Conservation (phyloP, 1,140 invertebrate species). For the Achroia grisella region DNA sequence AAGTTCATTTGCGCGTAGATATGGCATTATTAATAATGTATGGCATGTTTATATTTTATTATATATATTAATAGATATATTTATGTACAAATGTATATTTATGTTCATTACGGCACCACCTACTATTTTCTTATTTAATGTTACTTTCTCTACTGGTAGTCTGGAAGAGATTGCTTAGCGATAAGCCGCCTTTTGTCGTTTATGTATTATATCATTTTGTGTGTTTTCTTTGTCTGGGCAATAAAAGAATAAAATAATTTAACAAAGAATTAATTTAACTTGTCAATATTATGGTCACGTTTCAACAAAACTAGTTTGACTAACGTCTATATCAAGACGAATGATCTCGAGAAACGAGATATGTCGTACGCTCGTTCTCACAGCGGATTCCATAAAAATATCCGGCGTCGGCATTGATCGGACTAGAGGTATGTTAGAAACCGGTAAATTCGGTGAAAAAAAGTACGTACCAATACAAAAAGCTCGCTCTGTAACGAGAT, state of each 20-base stretch:
- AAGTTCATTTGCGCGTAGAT: constrained; percentile 22
- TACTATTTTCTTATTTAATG: too few species aligned
- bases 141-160: too few species aligned
- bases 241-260: too few species aligned
- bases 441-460: constrained; percentile 37
- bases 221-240: too few species aligned
- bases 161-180: too few species aligned
- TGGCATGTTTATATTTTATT: too few species aligned
- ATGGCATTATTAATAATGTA: constrained; percentile 15
- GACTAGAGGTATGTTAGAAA: constrained; percentile 17
- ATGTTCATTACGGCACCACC: too few species aligned
- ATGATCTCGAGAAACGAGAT: constrained; percentile 46
- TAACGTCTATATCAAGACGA: constrained; percentile 46
- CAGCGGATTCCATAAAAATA: constrained; percentile 47
- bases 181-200: too few species aligned
- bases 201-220: too few species aligned
- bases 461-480: constrained; percentile 31
- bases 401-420: constrained; percentile 21
- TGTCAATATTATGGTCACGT: constrained; percentile 45
- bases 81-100: too few species aligned
- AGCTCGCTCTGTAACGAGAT: constrained; percentile 37
- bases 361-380: constrained; percentile 29
- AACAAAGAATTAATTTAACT: constrained; percentile 40
- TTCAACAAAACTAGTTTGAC: constrained; percentile 27
- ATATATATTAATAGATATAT: too few species aligned